Percentiles rank a stretch among this genome's conserved stretches.
These are phyloP conservation scores for Digitonthophagus gazella DNA, from an alignment of 2,888 invertebrate genomes.

Conservation along the genomic window DNA sequence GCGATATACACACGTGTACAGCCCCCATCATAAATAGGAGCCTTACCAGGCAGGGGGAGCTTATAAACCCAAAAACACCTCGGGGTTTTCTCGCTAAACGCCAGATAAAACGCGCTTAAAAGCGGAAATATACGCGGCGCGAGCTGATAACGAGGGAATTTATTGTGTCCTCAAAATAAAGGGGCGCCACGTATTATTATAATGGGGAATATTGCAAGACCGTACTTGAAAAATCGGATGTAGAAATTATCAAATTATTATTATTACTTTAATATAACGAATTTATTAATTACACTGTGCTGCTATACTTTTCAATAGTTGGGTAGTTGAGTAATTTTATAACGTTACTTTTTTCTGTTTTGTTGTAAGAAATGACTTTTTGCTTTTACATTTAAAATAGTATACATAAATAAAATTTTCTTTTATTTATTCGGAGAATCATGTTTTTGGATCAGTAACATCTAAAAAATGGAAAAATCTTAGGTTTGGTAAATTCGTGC, in stretches of 20 bases:
- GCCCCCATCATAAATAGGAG: background rate
- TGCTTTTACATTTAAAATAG: too few relatives aligned
- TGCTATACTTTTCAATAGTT: too few relatives aligned
- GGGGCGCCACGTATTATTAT: background rate
- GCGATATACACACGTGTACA: background rate
- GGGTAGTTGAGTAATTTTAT: too few relatives aligned
- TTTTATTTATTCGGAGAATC: too few relatives aligned
- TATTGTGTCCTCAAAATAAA: background rate
- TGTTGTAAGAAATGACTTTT: too few relatives aligned
- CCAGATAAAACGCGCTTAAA: conserved; percentile 10
- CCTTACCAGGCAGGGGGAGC: background rate
- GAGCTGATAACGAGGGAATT: background rate
- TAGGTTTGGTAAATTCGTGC: too few relatives aligned
- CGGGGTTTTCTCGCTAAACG: conserved; percentile 6
- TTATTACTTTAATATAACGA: too few relatives aligned
- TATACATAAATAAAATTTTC: too few relatives aligned
- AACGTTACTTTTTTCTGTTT: too few relatives aligned
- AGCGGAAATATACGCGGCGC: conserved; percentile 10
- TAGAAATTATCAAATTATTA: background rate
- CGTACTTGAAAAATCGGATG: background rate
- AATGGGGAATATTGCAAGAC: background rate
- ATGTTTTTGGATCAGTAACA: too few relatives aligned
- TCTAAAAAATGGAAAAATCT: too few relatives aligned
- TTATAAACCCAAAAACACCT: background rate
- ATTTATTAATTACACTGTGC: too few relatives aligned